Evolutionary conservation across 2,888 invertebrate species (phyloP).

Genomic region (Ophion ventricosus): DNA sequence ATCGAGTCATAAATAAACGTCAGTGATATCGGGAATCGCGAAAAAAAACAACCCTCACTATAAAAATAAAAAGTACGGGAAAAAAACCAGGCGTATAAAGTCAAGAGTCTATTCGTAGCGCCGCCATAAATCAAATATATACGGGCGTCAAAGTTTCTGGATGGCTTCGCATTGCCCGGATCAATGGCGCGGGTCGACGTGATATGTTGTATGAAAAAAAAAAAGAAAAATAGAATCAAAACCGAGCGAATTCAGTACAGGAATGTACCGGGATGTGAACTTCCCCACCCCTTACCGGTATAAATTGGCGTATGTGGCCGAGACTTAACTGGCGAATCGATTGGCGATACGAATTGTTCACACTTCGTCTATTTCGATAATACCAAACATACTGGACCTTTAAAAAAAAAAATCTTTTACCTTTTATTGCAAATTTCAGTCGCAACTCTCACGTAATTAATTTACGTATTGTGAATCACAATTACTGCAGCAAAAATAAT

Average conservation of each 20-base stretch:
- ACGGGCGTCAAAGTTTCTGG: constrained; percentile 57
- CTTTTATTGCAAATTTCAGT: background rate
- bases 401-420: background rate
- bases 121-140: constrained; percentile 61
- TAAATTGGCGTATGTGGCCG: constrained; percentile 29
- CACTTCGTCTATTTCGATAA: background rate
- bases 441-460: background rate
- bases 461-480: background rate
- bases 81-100: constrained; percentile 52
- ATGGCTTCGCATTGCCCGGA: constrained; percentile 41
- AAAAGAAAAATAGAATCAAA: constrained; percentile 31
- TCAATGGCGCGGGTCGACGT: constrained; percentile 31
- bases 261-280: constrained; percentile 15
- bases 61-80: constrained; percentile 25
- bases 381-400: background rate
- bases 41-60: constrained; percentile 32
- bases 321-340: constrained; percentile 38
- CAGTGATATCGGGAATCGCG: constrained; percentile 45
- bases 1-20: constrained; percentile 65
- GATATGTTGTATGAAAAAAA: constrained; percentile 40
- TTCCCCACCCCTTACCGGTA: constrained; percentile 3
- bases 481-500: background rate
- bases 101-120: constrained; percentile 58
- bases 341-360: constrained; percentile 29
- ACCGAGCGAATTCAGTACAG: constrained; percentile 44